phyloP scores from a whole-genome alignment of 2,797 vertebrate species.

The Microctenopoma steveboyesi region DNA sequence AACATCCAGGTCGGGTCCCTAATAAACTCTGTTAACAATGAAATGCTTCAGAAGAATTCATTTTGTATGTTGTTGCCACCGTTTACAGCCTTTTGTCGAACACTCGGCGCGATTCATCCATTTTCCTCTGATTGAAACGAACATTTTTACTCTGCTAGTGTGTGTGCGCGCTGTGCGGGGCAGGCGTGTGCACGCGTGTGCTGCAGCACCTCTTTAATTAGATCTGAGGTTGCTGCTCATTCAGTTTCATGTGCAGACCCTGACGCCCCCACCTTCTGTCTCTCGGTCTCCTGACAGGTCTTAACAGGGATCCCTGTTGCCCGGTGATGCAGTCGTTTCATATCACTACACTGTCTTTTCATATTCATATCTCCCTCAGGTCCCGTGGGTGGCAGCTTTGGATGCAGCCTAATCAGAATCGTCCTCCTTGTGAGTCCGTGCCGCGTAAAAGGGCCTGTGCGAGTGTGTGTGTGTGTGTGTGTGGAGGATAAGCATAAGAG shows the following conservation, averaged over 20 bases:
- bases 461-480: constrained; percentile 21
- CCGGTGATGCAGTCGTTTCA: constrained; percentile 58
- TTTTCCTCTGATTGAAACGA: too few relatives aligned
- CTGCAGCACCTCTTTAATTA: constrained; percentile 56
- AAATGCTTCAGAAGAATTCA: too few relatives aligned
- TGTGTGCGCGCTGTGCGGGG: constrained; percentile 23
- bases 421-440: constrained; percentile 54
- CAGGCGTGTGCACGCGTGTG: constrained; percentile 9
- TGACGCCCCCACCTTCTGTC: neutral
- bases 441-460: constrained; percentile 24
- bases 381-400: constrained; percentile 73
- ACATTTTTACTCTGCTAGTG: constrained; percentile 10
- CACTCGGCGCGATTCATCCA: too few relatives aligned
- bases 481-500: constrained; percentile 72
- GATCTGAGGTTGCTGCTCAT: constrained; percentile 44
- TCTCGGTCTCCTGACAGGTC: constrained; percentile 45
- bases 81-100: too few relatives aligned
- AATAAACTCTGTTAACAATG: too few relatives aligned
- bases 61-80: too few relatives aligned
- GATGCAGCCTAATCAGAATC: constrained; percentile 75
- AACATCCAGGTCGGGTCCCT: too few relatives aligned
- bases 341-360: constrained; percentile 67
- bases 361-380: constrained; percentile 72
- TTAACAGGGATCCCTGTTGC: constrained; percentile 63
- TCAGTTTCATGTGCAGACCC: constrained; percentile 35